These are phyloP conservation scores for Lamellibrachia luymesi DNA, from an alignment of 1,140 invertebrate species.

Conservation along the genomic window DNA sequence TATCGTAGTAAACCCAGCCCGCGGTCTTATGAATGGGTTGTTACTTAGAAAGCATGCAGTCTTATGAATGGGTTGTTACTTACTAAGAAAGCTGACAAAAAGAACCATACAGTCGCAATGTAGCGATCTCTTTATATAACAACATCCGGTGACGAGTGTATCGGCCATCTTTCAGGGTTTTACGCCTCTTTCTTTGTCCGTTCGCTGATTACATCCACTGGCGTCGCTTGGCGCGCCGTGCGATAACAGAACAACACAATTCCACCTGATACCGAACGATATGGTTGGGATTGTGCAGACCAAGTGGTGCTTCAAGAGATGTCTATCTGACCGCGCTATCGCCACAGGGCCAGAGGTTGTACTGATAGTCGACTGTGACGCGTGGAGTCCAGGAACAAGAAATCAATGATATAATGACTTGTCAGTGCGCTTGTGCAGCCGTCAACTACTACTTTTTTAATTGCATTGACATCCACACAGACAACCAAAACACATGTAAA, in stretches of 20 bases:
- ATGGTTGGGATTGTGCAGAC: not conserved
- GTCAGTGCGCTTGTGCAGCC: not conserved
- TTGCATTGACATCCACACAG: not conserved
- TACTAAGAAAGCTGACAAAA: not conserved
- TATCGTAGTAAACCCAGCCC: not conserved
- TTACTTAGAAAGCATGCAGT: not conserved
- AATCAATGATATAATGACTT: not conserved
- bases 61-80: not conserved
- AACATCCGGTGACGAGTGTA: not conserved
- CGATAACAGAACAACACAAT: not conserved
- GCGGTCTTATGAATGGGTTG: not conserved
- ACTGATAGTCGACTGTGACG: not conserved
- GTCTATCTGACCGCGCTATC: not conserved
- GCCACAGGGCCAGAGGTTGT: not conserved
- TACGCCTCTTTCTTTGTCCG: not conserved
- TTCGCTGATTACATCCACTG: not conserved
- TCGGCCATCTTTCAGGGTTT: not conserved
- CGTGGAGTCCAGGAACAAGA: not conserved
- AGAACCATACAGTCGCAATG: not conserved
- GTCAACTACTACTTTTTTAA: not conserved
- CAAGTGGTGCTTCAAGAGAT: not conserved
- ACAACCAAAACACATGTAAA: not conserved
- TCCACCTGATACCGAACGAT: not conserved
- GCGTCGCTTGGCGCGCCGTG: not conserved
- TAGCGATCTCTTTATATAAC: not conserved